phyloP scores from a whole-genome alignment of 2,113 vertebrate species.

The Sporophila hypoxantha region DNA sequence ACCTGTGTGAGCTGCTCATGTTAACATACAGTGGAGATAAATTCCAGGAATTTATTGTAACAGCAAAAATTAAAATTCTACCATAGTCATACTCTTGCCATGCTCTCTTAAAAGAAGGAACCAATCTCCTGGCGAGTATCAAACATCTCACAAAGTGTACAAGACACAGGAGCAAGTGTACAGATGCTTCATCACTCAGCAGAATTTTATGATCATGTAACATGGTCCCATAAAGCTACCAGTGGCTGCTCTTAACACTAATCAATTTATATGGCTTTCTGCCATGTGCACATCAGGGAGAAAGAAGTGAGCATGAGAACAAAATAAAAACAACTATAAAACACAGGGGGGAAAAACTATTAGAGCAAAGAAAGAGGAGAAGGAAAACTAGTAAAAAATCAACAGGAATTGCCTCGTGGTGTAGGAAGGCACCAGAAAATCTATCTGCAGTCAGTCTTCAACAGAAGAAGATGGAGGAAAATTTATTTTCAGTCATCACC shows the following conservation, averaged over 20 bases:
- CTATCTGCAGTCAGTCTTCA: neutral
- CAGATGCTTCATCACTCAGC: neutral
- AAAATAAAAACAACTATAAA: constrained; percentile 16
- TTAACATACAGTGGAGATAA: neutral
- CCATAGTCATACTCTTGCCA: neutral
- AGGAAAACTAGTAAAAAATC: neutral
- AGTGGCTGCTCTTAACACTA: neutral
- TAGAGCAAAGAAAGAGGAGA: neutral
- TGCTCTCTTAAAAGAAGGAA: neutral
- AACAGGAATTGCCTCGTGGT: neutral
- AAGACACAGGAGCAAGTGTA: neutral
- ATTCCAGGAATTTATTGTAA: neutral
- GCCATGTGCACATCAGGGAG: neutral
- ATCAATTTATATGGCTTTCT: neutral
- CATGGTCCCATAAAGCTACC: neutral
- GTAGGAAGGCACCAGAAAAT: neutral
- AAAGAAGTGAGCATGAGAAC: neutral
- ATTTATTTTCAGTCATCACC: neutral
- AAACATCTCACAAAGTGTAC: neutral
- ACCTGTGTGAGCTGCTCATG: neutral
- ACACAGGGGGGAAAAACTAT: neutral
- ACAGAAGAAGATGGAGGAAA: neutral
- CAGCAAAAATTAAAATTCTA: neutral
- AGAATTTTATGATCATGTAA: neutral
- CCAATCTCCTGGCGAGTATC: neutral